Evolutionary conservation across 2,113 vertebrate genomes (phyloP), one percentile per base, ranked within the genome.

Genomic region (Archocentrus centrarchus): DNA sequence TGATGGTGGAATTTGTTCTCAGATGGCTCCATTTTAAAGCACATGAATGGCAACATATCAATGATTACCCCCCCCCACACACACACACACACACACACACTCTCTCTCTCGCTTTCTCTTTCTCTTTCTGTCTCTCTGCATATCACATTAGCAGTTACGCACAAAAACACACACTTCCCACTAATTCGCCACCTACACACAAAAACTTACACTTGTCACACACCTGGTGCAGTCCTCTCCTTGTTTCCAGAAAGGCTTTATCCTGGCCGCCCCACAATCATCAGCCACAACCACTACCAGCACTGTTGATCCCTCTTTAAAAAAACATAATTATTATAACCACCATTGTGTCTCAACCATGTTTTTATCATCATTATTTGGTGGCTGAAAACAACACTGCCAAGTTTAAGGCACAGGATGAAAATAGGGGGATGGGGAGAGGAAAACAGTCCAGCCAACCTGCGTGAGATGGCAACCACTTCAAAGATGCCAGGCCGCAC

Each of bases 401-500:
- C 91, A 94, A 92, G 75, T 91, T 89, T 88, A 92, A 92, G 86
- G 86, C 84, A 80, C 68, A 58, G 84, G 86, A 86, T 92, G 79
- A 90, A 90, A 92, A 91, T 86, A 63, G 60, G 79, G 77, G 77
- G 50, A 41, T 47, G 79, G 39, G 57, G 60, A 13, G 68, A 13
- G 77, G 66, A 60, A 84, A 83, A 87, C 68, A 85, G 93, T 92
- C 90, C 92, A 92, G 92, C 88, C 90, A 95, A 95, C 94, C 94
- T 93, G 94, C 87, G 37, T 92, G 93, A 93, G 92, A 95, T 96
- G 95, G 95, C 95, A 95, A 89, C 85, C 82, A 93, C 95, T 95
- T 96, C 95, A 96, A 96, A 96, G 94, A 90, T 14, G 70, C 59
- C 59, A 79, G 91, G 88, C 93, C 79, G 89, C 91, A 94, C 88